phyloP scores from a whole-genome alignment of 2,797 vertebrate species.

The Enoplosus armatus region DNA sequence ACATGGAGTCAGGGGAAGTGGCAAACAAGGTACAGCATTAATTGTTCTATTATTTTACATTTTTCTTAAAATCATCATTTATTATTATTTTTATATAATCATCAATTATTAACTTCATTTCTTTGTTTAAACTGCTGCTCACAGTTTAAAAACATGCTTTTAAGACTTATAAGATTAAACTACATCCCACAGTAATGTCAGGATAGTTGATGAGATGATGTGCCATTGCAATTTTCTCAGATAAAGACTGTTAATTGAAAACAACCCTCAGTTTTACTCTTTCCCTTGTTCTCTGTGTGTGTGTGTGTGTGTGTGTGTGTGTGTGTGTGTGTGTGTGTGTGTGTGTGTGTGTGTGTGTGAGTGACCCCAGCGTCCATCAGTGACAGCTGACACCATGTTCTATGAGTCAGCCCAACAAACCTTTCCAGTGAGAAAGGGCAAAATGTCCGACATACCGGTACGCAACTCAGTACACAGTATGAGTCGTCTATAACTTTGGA shows the following conservation, averaged over 20 bases:
- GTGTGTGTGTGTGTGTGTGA: slow-evolving; percentile 26
- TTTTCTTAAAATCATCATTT: not conserved
- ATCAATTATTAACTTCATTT: no score
- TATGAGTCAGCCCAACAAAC: slow-evolving; percentile 78
- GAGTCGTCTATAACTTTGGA: not conserved
- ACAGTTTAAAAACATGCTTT: not conserved
- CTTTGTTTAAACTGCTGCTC: not conserved
- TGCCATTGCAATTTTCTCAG: not conserved
- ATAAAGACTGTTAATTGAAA: not conserved
- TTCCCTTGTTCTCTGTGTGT: not conserved
- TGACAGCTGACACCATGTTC: slow-evolving; percentile 78
- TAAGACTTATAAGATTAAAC: not conserved
- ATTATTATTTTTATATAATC: no score
- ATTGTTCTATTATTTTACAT: not conserved
- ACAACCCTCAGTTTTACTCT: not conserved
- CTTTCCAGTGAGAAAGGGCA: slow-evolving; percentile 71
- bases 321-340: slow-evolving; percentile 25
- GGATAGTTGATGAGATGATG: not conserved
- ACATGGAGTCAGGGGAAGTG: slow-evolving; percentile 71
- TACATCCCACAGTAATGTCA: not conserved
- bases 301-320: not conserved
- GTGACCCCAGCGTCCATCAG: slow-evolving; percentile 71
- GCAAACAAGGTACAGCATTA: slow-evolving; percentile 67
- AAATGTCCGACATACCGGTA: slow-evolving; percentile 85
- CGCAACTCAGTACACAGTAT: not conserved